phyloP scores from a whole-genome alignment of 2,888 invertebrate genomes.

The Zhengitettix transpicula region DNA sequence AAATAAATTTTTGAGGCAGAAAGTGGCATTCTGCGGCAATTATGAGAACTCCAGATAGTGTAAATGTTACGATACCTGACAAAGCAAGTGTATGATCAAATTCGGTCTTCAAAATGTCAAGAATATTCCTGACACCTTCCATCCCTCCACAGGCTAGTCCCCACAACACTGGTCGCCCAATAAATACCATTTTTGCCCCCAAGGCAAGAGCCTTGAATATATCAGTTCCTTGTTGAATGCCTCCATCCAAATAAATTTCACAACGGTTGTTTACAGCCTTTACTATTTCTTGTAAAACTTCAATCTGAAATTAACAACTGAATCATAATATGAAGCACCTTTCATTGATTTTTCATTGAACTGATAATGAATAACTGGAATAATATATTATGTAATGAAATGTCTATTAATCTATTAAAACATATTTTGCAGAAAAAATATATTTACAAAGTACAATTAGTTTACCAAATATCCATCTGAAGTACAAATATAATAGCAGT shows the following conservation, averaged over 20 bases:
- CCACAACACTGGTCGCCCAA: slow-evolving; percentile 77
- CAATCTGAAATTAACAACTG: slow-evolving; percentile 40
- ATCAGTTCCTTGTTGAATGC: slow-evolving; percentile 68
- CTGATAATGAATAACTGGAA: too few species aligned
- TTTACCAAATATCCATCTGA: too few species aligned
- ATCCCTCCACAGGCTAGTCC: slow-evolving; percentile 64
- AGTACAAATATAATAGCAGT: too few species aligned
- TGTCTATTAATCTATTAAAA: too few species aligned
- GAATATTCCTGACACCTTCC: slow-evolving; percentile 54
- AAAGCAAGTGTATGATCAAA: slow-evolving; percentile 59
- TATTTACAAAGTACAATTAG: too few species aligned
- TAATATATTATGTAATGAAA: too few species aligned
- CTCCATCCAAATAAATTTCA: slow-evolving; percentile 78
- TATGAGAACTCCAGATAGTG: neutral
- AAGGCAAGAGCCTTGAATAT: slow-evolving; percentile 80
- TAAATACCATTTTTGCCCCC: slow-evolving; percentile 79
- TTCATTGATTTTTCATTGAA: neutral
- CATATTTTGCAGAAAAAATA: too few species aligned
- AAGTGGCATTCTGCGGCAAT: too few species aligned
- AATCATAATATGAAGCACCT: neutral
- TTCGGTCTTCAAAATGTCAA: slow-evolving; percentile 56
- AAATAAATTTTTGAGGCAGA: too few species aligned
- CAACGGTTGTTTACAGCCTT: slow-evolving; percentile 47
- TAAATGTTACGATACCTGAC: slow-evolving; percentile 35
- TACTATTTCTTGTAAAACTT: slow-evolving; percentile 64